phyloP scores from a whole-genome alignment of 92 coral and sea anemone species.

The Blastomussa wellsi region DNA sequence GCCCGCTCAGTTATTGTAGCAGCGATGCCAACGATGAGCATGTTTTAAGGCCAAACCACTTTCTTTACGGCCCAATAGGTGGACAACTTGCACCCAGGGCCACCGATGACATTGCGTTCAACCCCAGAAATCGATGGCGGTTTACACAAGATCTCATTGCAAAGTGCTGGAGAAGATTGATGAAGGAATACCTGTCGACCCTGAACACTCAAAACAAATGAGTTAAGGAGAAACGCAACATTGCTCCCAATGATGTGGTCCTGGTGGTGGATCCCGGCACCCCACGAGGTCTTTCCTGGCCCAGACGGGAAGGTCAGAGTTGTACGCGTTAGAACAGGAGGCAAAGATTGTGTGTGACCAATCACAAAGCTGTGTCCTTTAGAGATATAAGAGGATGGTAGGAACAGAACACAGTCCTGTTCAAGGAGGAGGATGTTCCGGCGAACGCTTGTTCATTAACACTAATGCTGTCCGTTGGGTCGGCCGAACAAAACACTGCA shows the following conservation, averaged over 20 bases:
- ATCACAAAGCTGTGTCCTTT: slow-evolving; percentile 15
- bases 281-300: not conserved
- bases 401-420: slow-evolving; percentile 4
- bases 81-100: slow-evolving; percentile 18
- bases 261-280: not conserved
- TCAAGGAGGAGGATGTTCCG: slow-evolving; percentile 21
- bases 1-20: slow-evolving; percentile 23
- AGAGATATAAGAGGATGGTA: not conserved
- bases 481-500: not conserved
- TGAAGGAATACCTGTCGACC: slow-evolving; percentile 10
- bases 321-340: not conserved
- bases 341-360: slow-evolving; percentile 5
- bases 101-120: not conserved
- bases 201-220: slow-evolving; percentile 17
- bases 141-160: not conserved
- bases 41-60: slow-evolving; percentile 21
- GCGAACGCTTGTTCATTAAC: not conserved
- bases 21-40: slow-evolving; percentile 3
- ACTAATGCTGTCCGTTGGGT: not conserved
- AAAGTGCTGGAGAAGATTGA: slow-evolving; percentile 26
- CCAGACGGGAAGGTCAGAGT: slow-evolving; percentile 14
- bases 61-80: slow-evolving; percentile 16
- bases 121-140: slow-evolving; percentile 15
- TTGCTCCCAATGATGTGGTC: slow-evolving; percentile 17
- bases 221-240: slow-evolving; percentile 6